Percentiles rank a stretch among this genome's conserved stretches.
phyloP scores from a whole-genome alignment of 2,888 invertebrate genomes.

The Ischnus inquisitorius region DNA sequence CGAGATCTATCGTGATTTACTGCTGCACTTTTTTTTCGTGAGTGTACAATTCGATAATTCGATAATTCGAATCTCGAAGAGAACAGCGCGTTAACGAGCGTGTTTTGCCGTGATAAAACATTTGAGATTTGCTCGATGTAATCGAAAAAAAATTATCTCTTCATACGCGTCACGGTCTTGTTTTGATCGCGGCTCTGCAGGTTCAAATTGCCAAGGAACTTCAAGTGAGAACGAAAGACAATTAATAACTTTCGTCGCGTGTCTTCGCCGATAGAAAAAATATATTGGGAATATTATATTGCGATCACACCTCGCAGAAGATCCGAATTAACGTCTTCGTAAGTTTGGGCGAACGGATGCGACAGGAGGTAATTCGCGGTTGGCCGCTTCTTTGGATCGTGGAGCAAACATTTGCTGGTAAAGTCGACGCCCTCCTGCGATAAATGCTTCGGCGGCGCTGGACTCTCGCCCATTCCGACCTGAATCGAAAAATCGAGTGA shows the following conservation, averaged over 20 bases:
- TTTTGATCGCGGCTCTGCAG: background rate
- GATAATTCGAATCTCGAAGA: too few species aligned
- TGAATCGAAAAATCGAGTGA: constrained; percentile 87
- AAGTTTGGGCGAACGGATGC: constrained; percentile 90
- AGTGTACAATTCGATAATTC: background rate
- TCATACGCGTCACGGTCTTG: background rate
- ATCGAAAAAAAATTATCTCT: constrained; percentile 10
- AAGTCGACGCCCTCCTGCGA: constrained; percentile 95
- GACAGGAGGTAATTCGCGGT: constrained; percentile 90
- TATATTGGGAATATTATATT: background rate
- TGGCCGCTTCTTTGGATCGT: constrained; percentile 91
- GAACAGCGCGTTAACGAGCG: background rate
- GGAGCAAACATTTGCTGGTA: constrained; percentile 92
- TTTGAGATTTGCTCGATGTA: constrained; percentile 47
- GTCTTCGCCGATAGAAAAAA: constrained; percentile 1
- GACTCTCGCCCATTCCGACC: constrained; percentile 96
- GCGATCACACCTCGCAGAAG: constrained; percentile 69
- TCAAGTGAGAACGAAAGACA: constrained; percentile 1
- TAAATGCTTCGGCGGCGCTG: constrained; percentile 91
- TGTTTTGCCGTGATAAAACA: background rate
- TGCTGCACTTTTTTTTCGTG: background rate
- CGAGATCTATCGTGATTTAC: background rate
- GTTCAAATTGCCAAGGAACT: constrained; percentile 25
- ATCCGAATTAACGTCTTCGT: constrained; percentile 81
- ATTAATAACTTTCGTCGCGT: constrained; percentile 9